phyloP scores from a whole-genome alignment of 2,888 invertebrate genomes.

The Nematopogon swammerdamellus region DNA sequence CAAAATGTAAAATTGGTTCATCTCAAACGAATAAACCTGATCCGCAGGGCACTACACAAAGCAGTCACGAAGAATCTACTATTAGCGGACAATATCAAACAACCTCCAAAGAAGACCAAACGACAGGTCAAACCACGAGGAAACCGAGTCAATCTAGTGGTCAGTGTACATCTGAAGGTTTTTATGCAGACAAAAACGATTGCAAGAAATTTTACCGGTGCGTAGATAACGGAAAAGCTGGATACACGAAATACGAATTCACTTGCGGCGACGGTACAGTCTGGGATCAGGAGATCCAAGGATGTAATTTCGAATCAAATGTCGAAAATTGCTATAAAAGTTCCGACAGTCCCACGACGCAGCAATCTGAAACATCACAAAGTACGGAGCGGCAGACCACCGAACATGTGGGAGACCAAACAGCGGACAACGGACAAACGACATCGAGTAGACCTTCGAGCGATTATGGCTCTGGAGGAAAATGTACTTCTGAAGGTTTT shows the following conservation, averaged over 20 bases:
- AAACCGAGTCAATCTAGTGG: neutral
- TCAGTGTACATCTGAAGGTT: conserved; percentile 32
- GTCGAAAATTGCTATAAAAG: conserved; percentile 16
- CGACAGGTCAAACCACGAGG: neutral
- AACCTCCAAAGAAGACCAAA: neutral
- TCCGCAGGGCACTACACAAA: neutral
- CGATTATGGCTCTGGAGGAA: neutral
- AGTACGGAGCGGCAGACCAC: neutral
- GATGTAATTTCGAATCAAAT: conserved; percentile 38
- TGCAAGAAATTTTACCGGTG: conserved; percentile 69
- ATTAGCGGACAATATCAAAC: conserved; percentile 1
- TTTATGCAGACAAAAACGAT: conserved; percentile 55
- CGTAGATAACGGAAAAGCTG: conserved; percentile 58
- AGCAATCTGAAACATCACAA: conserved; percentile 2
- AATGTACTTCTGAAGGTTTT: conserved; percentile 26
- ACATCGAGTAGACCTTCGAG: neutral
- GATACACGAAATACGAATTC: conserved; percentile 59
- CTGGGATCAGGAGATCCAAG: conserved; percentile 50
- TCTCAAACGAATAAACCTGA: conserved; percentile 1
- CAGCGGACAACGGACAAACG: neutral
- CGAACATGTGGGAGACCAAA: neutral
- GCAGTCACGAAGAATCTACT: neutral
- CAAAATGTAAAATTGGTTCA: conserved; percentile 11
- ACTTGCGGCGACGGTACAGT: conserved; percentile 63
- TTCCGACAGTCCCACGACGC: neutral